Evolutionary conservation across 92 coral and sea anemone genomes (phyloP).

Genomic region (Umimayanthus kanabou): DNA sequence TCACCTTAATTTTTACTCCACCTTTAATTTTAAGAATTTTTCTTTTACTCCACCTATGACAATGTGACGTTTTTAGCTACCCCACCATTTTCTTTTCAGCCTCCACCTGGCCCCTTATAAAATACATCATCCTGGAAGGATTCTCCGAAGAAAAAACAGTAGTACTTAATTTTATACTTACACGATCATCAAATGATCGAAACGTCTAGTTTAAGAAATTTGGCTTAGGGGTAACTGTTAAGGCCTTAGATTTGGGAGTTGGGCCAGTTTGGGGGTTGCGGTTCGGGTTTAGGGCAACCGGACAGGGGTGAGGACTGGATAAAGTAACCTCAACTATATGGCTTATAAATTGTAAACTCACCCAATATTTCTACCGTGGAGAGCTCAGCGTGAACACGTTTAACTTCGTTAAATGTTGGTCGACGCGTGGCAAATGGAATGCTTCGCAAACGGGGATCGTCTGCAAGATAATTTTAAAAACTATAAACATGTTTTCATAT

Average conservation of each 20-base stretch:
- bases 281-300: not conserved
- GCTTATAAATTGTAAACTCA: slow-evolving; percentile 20
- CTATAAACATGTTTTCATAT: not conserved
- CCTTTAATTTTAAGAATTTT: too few species aligned
- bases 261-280: not conserved
- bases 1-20: too few species aligned
- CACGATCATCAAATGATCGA: not conserved
- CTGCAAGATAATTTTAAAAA: slow-evolving; percentile 45
- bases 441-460: slow-evolving; percentile 82
- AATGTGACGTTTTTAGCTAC: too few species aligned
- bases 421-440: slow-evolving; percentile 95
- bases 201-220: too few species aligned
- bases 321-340: too few species aligned
- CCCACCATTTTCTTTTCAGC: too few species aligned
- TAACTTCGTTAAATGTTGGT: slow-evolving; percentile 95
- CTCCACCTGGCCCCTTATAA: too few species aligned
- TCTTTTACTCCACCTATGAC: too few species aligned
- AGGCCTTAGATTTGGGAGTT: not conserved
- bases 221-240: not conserved
- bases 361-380: slow-evolving; percentile 78
- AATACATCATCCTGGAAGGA: not conserved
- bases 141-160: too few species aligned
- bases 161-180: too few species aligned
- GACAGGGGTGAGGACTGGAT: too few species aligned
- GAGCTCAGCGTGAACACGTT: slow-evolving; percentile 77